A percentile compares a stretch with the other conserved stretches of the same genome.
These are phyloP conservation scores for Neodiprion fabricii DNA, from an alignment of 1,140 invertebrate genomes.

Conservation along the genomic window DNA sequence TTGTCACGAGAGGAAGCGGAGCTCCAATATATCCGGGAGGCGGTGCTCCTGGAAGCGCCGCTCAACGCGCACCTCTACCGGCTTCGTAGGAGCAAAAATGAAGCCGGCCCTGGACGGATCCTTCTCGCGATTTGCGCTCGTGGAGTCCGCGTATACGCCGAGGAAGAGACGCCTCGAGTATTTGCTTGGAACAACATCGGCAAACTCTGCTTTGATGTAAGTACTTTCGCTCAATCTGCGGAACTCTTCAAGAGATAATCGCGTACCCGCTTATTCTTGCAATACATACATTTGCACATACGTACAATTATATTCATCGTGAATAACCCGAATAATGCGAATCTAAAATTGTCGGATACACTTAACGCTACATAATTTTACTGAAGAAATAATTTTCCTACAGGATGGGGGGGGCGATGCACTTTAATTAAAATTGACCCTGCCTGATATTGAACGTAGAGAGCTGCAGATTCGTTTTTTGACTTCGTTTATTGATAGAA, in stretches of 20 bases:
- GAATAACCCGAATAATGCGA: neutral
- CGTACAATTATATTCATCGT: neutral
- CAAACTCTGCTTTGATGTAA: slow-evolving; percentile 90
- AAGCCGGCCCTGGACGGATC: slow-evolving; percentile 74
- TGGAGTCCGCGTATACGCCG: slow-evolving; percentile 83
- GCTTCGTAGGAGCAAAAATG: slow-evolving; percentile 83
- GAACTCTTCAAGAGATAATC: neutral
- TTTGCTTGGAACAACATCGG: slow-evolving; percentile 94
- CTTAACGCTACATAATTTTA: too few relatives aligned
- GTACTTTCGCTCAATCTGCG: slow-evolving; percentile 34
- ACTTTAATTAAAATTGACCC: too few relatives aligned
- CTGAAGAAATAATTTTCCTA: too few relatives aligned
- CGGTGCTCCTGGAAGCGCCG: slow-evolving; percentile 83
- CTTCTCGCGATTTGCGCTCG: slow-evolving; percentile 84
- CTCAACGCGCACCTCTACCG: slow-evolving; percentile 92
- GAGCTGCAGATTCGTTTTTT: too few relatives aligned
- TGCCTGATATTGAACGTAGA: too few relatives aligned
- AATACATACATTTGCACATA: neutral
- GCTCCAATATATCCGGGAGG: slow-evolving; percentile 86
- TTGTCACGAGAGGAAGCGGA: slow-evolving; percentile 80
- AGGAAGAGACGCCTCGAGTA: slow-evolving; percentile 71
- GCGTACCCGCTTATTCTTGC: slow-evolving; percentile 4
- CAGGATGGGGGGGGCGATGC: too few relatives aligned
- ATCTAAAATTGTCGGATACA: too few relatives aligned
- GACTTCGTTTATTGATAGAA: too few relatives aligned